Conservation (phyloP, 1,140 invertebrate genomes). For the Ruditapes philippinarum region DNA sequence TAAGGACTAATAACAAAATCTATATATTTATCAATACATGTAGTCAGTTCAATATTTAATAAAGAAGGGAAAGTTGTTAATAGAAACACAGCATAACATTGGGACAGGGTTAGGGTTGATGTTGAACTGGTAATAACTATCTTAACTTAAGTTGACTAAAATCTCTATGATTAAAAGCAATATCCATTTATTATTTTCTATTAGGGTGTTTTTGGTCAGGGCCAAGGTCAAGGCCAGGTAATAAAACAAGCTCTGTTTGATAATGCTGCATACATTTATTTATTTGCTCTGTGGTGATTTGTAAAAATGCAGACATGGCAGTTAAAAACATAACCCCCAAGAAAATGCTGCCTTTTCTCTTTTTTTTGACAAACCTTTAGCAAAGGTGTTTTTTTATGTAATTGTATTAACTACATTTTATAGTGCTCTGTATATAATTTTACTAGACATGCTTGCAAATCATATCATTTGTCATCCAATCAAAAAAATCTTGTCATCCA, state of each 20-base stretch:
- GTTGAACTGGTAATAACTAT: no score
- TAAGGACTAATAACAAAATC: no score
- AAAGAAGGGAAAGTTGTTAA: no score
- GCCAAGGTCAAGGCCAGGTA: slow-evolving; percentile 59
- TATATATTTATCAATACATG: no score
- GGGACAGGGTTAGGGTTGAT: no score
- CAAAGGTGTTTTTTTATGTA: background rate
- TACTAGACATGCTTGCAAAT: background rate
- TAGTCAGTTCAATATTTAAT: no score
- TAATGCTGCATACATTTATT: background rate
- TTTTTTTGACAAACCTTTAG: background rate
- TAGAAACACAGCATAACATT: no score
- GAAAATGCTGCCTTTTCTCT: background rate
- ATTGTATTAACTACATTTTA: background rate
- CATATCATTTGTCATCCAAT: no score
- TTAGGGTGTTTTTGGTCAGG: slow-evolving; percentile 56
- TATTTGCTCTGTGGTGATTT: slow-evolving; percentile 22
- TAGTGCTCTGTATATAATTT: background rate
- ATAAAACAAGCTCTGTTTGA: background rate
- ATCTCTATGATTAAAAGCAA: no score
- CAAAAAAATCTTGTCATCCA: no score
- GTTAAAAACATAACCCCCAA: background rate
- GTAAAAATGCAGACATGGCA: background rate
- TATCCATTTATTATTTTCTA: background rate
- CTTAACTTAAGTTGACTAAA: no score